A percentile compares a stretch with the other conserved stretches of the same genome.
Evolutionary conservation across 2,113 vertebrate genomes (phyloP).

Genomic region (Globicephala melas): DNA sequence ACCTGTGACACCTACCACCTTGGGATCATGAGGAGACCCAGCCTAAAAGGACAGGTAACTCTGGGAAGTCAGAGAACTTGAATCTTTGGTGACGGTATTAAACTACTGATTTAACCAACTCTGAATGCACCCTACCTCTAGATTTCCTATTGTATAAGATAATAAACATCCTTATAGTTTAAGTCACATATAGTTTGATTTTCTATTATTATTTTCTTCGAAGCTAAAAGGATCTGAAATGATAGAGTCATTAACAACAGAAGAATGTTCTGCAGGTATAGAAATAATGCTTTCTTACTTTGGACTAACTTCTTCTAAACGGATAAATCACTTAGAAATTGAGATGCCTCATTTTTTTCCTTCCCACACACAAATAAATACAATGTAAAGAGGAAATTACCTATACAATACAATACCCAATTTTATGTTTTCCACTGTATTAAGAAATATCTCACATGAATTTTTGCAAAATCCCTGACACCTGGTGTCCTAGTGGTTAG

Average conservation of each 20-base stretch:
- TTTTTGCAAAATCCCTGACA: neutral
- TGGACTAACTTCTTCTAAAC: constrained; percentile 9
- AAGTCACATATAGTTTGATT: neutral
- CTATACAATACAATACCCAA: neutral
- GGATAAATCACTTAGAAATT: constrained; percentile 25
- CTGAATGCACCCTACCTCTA: neutral
- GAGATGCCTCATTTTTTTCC: neutral
- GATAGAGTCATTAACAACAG: neutral
- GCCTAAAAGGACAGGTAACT: neutral
- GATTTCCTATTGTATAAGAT: neutral
- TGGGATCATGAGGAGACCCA: neutral
- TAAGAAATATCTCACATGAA: neutral
- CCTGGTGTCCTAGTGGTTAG: neutral
- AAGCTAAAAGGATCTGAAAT: neutral
- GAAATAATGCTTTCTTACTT: constrained; percentile 22
- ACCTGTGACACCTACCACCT: neutral
- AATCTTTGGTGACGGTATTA: constrained; percentile 9
- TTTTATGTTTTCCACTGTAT: neutral
- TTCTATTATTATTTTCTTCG: neutral
- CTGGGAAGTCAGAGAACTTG: neutral
- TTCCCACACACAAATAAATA: neutral
- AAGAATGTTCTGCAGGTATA: neutral
- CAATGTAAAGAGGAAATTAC: constrained; percentile 5
- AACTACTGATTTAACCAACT: neutral
- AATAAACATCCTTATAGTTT: neutral